Conservation (phyloP, 1,140 invertebrate species). For the Choristoneura fumiferana region DNA sequence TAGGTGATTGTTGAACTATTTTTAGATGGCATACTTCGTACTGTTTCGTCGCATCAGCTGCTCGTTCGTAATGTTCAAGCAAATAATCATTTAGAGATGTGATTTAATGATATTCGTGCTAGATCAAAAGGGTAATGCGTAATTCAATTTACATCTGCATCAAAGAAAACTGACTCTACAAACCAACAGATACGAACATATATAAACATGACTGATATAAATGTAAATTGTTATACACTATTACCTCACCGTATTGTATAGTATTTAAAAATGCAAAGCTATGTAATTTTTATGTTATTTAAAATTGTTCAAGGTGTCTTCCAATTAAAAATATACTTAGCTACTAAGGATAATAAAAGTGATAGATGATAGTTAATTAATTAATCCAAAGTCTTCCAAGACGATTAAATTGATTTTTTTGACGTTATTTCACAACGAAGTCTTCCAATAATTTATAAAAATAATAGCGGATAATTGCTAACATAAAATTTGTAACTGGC, state of each 20-base stretch:
- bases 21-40: constrained; percentile 60
- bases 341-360: background rate
- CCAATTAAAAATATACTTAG: constrained; percentile 26
- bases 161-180: background rate
- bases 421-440: constrained; percentile 65
- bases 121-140: constrained; percentile 16
- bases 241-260: constrained; percentile 19
- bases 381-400: constrained; percentile 62
- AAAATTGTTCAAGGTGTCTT: constrained; percentile 29
- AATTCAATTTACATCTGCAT: no score
- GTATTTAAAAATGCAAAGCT: constrained; percentile 21
- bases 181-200: no score
- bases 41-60: constrained; percentile 34
- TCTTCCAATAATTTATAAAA: constrained; percentile 53
- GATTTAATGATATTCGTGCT: constrained; percentile 41
- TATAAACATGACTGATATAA: no score
- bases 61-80: constrained; percentile 32
- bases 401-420: constrained; percentile 36
- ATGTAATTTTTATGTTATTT: constrained; percentile 5
- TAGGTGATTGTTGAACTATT: constrained; percentile 73
- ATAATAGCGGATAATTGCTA: constrained; percentile 15
- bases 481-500: background rate
- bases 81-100: constrained; percentile 47
- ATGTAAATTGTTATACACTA: no score
- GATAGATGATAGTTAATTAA: constrained; percentile 14